These are phyloP conservation scores for Orchesella flavescens DNA, from an alignment of 2,888 invertebrate genomes.

Conservation along the genomic window DNA sequence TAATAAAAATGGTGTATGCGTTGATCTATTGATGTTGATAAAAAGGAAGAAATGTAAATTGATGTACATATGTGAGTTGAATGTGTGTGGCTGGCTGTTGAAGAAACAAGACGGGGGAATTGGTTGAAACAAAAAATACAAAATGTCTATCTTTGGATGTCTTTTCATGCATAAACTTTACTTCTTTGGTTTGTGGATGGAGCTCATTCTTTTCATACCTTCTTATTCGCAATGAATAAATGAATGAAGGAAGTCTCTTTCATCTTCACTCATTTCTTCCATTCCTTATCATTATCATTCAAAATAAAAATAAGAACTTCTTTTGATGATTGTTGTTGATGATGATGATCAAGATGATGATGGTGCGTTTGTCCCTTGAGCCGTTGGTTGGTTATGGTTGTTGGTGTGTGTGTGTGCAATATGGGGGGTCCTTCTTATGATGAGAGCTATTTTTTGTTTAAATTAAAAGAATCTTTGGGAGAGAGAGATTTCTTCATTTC, in stretches of 20 bases:
- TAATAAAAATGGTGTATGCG: slow-evolving; percentile 27
- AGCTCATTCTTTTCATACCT: not conserved
- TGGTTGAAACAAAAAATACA: slow-evolving; percentile 28
- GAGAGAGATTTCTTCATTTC: not conserved
- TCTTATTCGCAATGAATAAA: slow-evolving; percentile 1
- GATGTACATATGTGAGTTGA: not conserved
- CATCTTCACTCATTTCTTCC: slow-evolving; percentile 2
- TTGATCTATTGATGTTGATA: slow-evolving; percentile 25
- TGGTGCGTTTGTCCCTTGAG: slow-evolving; percentile 51
- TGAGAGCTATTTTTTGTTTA: slow-evolving; percentile 30
- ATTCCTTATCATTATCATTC: slow-evolving; percentile 28
- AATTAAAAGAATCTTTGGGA: slow-evolving; percentile 44
- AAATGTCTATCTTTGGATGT: slow-evolving; percentile 37
- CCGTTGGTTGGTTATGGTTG: not conserved
- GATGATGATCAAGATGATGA: slow-evolving; percentile 43
- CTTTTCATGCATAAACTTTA: not conserved
- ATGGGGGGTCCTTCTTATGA: slow-evolving; percentile 55
- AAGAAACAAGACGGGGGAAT: slow-evolving; percentile 3
- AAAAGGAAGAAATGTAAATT: too few species aligned
- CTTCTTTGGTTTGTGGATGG: not conserved
- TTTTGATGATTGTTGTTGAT: slow-evolving; percentile 23
- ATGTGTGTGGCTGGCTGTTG: slow-evolving; percentile 11
- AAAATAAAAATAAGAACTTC: slow-evolving; percentile 3
- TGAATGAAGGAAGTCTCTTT: slow-evolving; percentile 6
- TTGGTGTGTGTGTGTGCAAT: slow-evolving; percentile 56